Evolutionary conservation across 2,113 vertebrate genomes (phyloP).

Genomic region (Eidolon helvum): DNA sequence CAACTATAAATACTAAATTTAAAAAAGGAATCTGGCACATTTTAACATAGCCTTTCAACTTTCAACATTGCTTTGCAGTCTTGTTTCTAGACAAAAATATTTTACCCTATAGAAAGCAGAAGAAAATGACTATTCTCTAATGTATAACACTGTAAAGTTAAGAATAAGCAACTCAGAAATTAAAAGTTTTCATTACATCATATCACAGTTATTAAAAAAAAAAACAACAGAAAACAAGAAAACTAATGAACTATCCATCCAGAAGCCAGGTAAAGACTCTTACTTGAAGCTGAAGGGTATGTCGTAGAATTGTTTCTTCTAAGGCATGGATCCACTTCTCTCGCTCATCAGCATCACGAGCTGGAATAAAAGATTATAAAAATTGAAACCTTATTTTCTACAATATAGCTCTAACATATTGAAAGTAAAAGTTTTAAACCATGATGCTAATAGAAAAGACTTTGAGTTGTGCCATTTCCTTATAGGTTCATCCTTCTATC

Average conservation of each 20-base stretch:
- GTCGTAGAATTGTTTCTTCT: slow-evolving; percentile 99
- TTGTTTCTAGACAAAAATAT: slow-evolving; percentile 50
- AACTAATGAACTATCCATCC: not conserved
- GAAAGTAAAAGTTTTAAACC: slow-evolving; percentile 31
- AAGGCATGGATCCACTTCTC: slow-evolving; percentile 99
- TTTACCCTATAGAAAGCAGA: not conserved
- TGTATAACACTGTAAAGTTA: not conserved
- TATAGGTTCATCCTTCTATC: not conserved
- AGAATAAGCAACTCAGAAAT: slow-evolving; percentile 45
- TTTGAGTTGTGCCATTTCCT: slow-evolving; percentile 19
- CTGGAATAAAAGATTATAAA: slow-evolving; percentile 81
- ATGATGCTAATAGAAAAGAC: not conserved
- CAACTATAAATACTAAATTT: slow-evolving; percentile 39
- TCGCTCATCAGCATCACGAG: slow-evolving; percentile 97
- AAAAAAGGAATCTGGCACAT: slow-evolving; percentile 8
- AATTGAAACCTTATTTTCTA: slow-evolving; percentile 33
- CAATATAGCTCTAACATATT: not conserved
- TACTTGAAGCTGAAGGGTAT: slow-evolving; percentile 96
- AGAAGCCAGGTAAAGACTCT: slow-evolving; percentile 58
- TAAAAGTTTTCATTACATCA: not conserved
- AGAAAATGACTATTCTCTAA: slow-evolving; percentile 6
- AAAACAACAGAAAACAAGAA: not conserved
- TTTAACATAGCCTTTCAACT: slow-evolving; percentile 50
- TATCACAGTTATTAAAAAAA: not conserved
- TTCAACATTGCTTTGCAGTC: not conserved